These are phyloP conservation scores for Carduelis carduelis DNA, from an alignment of 2,797 vertebrate genomes.

Conservation along the genomic window DNA sequence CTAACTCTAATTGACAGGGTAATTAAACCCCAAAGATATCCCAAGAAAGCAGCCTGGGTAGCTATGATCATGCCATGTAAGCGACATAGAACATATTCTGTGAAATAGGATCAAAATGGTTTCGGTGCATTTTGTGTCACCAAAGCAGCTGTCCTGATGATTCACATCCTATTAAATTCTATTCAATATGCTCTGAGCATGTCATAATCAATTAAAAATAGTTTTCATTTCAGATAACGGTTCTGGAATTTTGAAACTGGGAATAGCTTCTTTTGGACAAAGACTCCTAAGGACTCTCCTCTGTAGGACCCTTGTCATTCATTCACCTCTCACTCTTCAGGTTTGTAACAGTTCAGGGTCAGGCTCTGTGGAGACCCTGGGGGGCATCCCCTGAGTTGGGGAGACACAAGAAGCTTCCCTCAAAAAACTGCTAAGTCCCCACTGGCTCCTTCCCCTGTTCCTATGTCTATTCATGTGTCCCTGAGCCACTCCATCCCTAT, in stretches of 20 bases:
- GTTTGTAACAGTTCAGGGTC: background rate
- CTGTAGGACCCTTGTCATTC: background rate
- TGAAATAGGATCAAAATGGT: slow-evolving; percentile 29
- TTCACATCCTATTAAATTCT: slow-evolving; percentile 26
- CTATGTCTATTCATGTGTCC: background rate
- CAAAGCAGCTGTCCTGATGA: slow-evolving; percentile 19
- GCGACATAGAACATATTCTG: background rate
- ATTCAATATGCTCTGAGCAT: slow-evolving; percentile 28
- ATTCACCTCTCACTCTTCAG: background rate
- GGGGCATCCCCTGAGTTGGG: background rate
- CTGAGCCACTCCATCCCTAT: background rate
- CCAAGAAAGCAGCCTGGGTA: background rate
- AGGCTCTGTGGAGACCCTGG: background rate
- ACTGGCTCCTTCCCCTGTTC: background rate
- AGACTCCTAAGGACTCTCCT: background rate
- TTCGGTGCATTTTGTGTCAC: background rate
- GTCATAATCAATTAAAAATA: slow-evolving; percentile 39
- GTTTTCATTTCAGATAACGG: background rate
- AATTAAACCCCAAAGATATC: slow-evolving; percentile 41
- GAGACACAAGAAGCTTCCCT: background rate
- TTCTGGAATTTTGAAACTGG: background rate
- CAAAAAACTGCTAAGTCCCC: background rate
- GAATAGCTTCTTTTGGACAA: background rate
- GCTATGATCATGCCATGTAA: background rate
- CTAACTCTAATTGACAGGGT: slow-evolving; percentile 59